Evolutionary conservation across 2,113 vertebrate genomes (phyloP), one percentile per base, ranked within the genome.

Genomic region (Paralichthys olivaceus): DNA sequence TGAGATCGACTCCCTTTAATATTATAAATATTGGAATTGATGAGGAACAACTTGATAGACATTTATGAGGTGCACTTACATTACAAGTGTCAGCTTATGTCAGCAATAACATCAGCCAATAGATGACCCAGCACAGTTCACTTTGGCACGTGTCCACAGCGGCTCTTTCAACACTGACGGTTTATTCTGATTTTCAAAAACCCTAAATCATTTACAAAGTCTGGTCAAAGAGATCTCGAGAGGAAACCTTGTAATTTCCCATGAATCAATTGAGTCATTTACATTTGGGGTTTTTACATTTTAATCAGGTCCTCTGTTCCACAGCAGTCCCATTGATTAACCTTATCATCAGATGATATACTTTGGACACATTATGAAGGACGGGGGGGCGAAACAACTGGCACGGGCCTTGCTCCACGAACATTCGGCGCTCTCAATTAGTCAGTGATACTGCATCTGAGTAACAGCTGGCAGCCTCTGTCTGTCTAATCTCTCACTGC

Each of bases 391-490:
- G 87, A 68, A 69, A 86, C 76, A 70, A 88, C 78, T 60, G 84
- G 82, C 74, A 20, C 57, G 88, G 86, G 83, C 77, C 86, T 63
- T 79, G 68, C 89, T 87, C 87, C 80, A 65, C 73, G 80, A 81
- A 85, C 92, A 74, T 84, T 92, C 80, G 82, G 93, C 79, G 87
- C 84, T 94, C 92, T 93, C 92, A 92, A 94, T 94, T 94, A 94
- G 91, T 93, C 90, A 91, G 88, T 85, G 89, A 94, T 92, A 92
- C 85, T 84, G 87, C 88, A 92, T 92, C 90, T 86, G 90, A 91
- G 80, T 87, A 95, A 95, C 94, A 95, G 92, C 94, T 95, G 94
- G 93, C 92, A 91, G 87, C 90, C 88, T 92, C 90, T 92, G 93
- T 88, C 91, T 91, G 89, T 88, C 91, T 93, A 94, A 94, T 95